Percentiles rank a stretch among this genome's conserved stretches.
Evolutionary conservation across 2,797 vertebrate species (phyloP).

Genomic region (Tadarida brasiliensis): DNA sequence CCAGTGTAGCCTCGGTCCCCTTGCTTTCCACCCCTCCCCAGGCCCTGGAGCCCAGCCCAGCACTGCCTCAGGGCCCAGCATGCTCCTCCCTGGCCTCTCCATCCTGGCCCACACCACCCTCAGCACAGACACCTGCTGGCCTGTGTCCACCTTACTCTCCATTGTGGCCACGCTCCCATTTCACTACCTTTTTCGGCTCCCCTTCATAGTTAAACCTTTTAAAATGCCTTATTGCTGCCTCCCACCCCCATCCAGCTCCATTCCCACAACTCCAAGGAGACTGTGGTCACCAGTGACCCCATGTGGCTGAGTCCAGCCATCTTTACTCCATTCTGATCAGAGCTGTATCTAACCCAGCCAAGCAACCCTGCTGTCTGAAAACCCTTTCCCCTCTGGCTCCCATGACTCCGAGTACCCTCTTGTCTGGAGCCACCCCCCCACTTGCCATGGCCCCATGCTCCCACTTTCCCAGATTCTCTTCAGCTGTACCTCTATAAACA

Average conservation of each 20-base stretch:
- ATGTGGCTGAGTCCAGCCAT: neutral
- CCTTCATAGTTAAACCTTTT: neutral
- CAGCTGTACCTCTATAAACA: neutral
- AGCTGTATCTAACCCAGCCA: neutral
- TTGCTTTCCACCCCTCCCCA: neutral
- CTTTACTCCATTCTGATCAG: neutral
- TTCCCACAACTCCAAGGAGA: neutral
- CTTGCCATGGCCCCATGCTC: neutral
- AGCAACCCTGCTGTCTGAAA: neutral
- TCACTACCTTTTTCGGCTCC: too few relatives aligned
- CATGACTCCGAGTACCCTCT: neutral
- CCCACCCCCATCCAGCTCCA: neutral
- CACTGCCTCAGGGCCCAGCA: neutral
- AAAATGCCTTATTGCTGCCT: neutral
- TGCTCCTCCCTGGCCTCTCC: neutral
- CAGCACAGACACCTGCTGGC: neutral
- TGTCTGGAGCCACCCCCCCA: neutral
- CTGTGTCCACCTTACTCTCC: neutral
- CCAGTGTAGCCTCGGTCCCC: neutral
- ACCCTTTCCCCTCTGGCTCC: too few relatives aligned
- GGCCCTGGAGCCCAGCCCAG: neutral
- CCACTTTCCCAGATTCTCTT: neutral
- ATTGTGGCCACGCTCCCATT: neutral
- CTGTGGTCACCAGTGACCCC: neutral
- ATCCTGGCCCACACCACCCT: too few relatives aligned